A percentile compares a stretch with the other conserved stretches of the same genome.
phyloP scores from a whole-genome alignment of 2,113 vertebrate genomes.

The Oncorhynchus tshawytscha region DNA sequence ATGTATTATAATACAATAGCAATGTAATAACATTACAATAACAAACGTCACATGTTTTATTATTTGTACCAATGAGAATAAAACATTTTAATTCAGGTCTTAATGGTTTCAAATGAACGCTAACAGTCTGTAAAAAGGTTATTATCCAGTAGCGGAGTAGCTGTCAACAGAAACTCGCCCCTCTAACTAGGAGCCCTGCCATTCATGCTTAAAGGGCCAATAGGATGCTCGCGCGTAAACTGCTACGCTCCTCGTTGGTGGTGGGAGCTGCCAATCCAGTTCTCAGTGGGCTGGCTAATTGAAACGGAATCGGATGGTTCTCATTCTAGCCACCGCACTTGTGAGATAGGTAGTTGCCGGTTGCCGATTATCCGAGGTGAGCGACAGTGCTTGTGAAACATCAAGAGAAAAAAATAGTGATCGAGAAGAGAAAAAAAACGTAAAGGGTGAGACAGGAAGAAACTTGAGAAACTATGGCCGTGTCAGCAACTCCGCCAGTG shows the following conservation, averaged over 20 bases:
- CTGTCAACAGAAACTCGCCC: conserved; percentile 22
- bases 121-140: background rate
- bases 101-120: background rate
- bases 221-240: conserved; percentile 34
- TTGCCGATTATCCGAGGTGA: conserved; percentile 31
- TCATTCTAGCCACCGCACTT: conserved; percentile 52
- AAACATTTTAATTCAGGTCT: no score
- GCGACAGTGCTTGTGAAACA: conserved; percentile 37
- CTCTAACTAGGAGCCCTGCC: conserved; percentile 18
- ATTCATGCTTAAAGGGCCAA: conserved; percentile 36
- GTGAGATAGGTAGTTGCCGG: conserved; percentile 42
- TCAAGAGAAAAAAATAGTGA: conserved; percentile 14
- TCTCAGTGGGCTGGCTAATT: conserved; percentile 49
- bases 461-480: conserved; percentile 73
- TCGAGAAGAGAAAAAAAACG: conserved; percentile 8
- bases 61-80: no score
- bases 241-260: conserved; percentile 34
- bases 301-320: conserved; percentile 42
- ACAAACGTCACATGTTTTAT: background rate
- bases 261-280: conserved; percentile 31
- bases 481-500: conserved; percentile 74
- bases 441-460: conserved; percentile 43
- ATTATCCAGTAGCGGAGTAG: conserved; percentile 4
- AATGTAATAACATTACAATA: background rate
- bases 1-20: background rate